These are phyloP conservation scores for Timema podura DNA, from an alignment of 2,888 invertebrate species.

Conservation along the genomic window DNA sequence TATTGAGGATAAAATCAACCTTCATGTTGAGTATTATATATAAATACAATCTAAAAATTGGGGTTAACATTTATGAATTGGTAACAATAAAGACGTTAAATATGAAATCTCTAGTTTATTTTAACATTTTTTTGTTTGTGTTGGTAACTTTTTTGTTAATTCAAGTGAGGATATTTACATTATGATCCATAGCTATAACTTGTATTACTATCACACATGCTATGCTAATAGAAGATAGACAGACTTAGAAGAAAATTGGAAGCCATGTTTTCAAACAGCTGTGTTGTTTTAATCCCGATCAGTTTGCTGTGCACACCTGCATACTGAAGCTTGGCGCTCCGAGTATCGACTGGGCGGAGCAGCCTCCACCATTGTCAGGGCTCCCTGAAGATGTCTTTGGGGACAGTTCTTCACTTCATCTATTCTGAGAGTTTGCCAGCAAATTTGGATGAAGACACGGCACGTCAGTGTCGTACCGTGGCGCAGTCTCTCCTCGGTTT, in stretches of 20 bases:
- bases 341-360: conserved; percentile 53
- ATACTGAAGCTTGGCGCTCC: conserved; percentile 55
- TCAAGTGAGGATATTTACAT: no score
- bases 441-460: conserved; percentile 55
- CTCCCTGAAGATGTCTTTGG: conserved; percentile 57
- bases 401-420: conserved; percentile 58
- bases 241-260: neutral
- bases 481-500: conserved; percentile 54
- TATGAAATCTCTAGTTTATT: no score
- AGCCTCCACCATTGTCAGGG: conserved; percentile 53
- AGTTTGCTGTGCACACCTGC: conserved; percentile 55
- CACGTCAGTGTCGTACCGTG: conserved; percentile 52
- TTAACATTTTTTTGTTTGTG: no score
- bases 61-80: no score
- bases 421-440: conserved; percentile 61
- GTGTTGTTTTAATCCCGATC: conserved; percentile 30
- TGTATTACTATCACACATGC: no score
- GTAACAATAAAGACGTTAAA: no score
- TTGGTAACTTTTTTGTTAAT: no score
- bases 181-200: no score
- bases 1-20: no score
- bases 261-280: neutral
- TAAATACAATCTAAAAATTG: no score
- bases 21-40: no score
- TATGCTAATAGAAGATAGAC: no score